Evolutionary conservation across 2,113 vertebrate species (phyloP), one percentile per base, ranked within the genome.

Genomic region (Equus quagga): DNA sequence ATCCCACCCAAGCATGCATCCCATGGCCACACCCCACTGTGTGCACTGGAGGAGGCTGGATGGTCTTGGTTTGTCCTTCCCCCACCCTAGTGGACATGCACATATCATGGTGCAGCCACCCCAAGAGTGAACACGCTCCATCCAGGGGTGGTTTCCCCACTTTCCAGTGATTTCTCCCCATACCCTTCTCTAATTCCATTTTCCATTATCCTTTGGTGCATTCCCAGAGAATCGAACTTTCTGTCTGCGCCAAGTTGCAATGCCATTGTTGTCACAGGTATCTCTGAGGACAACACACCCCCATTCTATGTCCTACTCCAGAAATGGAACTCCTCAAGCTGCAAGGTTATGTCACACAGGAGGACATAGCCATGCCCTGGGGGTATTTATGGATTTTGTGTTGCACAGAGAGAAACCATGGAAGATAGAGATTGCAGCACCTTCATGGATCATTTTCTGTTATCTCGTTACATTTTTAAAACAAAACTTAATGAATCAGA

Each of bases 21-120:
- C 56, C 36, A 41, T 9, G 0, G 14, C 23, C 12, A 2, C 14
- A 3, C 0, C 12, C 10, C 1, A 6, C 2, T 23, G 1, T 24
- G 46, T 23, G 44, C 72, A 6, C 8, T 6, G 0, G 23, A 51
- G 17, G 33, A 31, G 14, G 10, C 28, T 3, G 2, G 4, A 28
- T 21, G 11, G 83, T 11, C 67, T 75, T 19, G 6, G 6, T 24
- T 24, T 6, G 7, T 8, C 12, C 10, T 49, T 24, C 51, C 49
- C 31, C 62, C 0, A 2, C 26, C 14, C 41, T 13, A 1, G 13
- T 31, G 21, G 46, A 19, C 41, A 4, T 26, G 79, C 4, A 28
- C 54, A 41, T 1, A 9, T 24, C 24, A 21, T 18, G 56, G 6
- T 0, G 19, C 18, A 23, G n/a, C 58, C 33, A 54, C 19, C 58